Evolutionary conservation across 1,140 invertebrate species (phyloP), one percentile per base, ranked within the genome.

Genomic region (Laupala kohalensis): DNA sequence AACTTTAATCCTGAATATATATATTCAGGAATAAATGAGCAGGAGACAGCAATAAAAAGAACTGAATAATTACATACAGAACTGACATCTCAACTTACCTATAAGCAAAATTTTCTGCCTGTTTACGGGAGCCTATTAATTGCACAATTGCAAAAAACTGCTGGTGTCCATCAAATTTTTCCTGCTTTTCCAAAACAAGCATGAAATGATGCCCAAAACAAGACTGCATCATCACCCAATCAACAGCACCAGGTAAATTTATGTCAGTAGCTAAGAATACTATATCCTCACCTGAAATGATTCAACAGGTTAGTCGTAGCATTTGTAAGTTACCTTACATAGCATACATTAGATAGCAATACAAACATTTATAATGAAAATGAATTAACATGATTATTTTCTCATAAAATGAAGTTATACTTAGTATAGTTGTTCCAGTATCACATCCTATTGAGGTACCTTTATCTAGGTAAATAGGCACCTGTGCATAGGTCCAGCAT

Each of bases 181-280:
- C 97, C 83, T 99, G 97, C 81, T 99, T 99, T 82, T 99, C 97
- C 27, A 99, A 84, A 23, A 99, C 96, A 71, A 99, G 85, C 97
- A 99, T 99, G 80, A 99, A 99, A 82, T 99, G 93, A 79, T 98
- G 95, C 70, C 94, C 94, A 81, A 98, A 99, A 83, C 97, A 99
- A 12, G 95, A 97, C 80, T 99, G 97, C 96, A 99, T 99, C 97
- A 99, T 99, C 0, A 99, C 98, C 98, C 98, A 99, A 80, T 99
- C 98, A 3, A 99, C 98, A 71, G 97, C 98, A 72, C 98, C 98
- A 67, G 97, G 96, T 74, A 99, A 85, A 84, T 99, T 99, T 69
- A 99, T 99, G 83, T 99, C 98, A 63, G 98, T 99, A 2, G 97
- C 98, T 75, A 99, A 84, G 81, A 99, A 99, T 63, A 99, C 97